phyloP scores from a whole-genome alignment of 2,797 vertebrate species.

The Danio jaintianensis region DNA sequence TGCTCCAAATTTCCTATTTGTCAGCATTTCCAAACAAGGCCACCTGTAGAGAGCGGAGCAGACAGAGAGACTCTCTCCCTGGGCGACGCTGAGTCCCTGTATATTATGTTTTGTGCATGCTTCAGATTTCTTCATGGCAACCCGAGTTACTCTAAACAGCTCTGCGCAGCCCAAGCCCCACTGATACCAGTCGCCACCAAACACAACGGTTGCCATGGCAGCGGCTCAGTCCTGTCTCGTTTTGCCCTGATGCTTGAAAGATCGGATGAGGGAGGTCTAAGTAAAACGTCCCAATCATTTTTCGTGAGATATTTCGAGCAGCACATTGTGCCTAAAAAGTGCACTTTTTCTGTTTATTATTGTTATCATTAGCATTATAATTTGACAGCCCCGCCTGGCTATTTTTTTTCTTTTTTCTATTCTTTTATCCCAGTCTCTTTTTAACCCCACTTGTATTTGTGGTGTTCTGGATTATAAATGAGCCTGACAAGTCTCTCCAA shows the following conservation, averaged over 20 bases:
- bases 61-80: conserved; percentile 74
- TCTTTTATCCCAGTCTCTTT: conserved; percentile 39
- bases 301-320: not conserved
- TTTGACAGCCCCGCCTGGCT: conserved; percentile 27
- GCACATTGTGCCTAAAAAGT: not conserved
- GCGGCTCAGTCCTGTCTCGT: conserved; percentile 50
- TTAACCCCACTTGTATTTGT: conserved; percentile 52
- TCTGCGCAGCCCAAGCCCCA: conserved; percentile 64
- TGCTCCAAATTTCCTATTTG: conserved; percentile 78
- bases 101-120: conserved; percentile 82
- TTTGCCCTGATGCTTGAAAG: conserved; percentile 33
- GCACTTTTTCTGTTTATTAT: conserved; percentile 1
- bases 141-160: conserved; percentile 81
- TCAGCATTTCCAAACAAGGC: conserved; percentile 85
- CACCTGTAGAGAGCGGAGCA: conserved; percentile 75
- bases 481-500: conserved; percentile 59
- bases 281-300: conserved; percentile 18
- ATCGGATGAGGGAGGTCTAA: conserved; percentile 11
- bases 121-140: conserved; percentile 79
- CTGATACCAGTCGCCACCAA: conserved; percentile 74
- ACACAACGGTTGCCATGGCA: conserved; percentile 75
- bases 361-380: not conserved
- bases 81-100: conserved; percentile 77
- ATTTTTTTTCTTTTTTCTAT: conserved; percentile 13
- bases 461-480: conserved; percentile 59